Conservation (phyloP, 2,888 invertebrate species). For the Drosophila peninsularis region DNA sequence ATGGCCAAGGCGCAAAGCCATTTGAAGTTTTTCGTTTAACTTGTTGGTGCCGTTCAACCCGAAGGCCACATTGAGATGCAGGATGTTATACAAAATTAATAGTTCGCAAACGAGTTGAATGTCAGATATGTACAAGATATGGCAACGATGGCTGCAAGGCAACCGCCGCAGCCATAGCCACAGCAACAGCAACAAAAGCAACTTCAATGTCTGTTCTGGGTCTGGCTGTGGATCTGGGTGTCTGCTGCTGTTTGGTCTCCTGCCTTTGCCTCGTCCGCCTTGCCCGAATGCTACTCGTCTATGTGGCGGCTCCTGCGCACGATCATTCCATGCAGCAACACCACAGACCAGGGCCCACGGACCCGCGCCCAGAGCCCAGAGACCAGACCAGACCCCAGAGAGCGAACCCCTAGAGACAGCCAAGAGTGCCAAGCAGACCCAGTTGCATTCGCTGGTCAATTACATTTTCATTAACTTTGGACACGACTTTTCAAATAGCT, state of each 20-base stretch:
- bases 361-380: slow-evolving; percentile 22
- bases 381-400: slow-evolving; percentile 3
- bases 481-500: slow-evolving; percentile 85
- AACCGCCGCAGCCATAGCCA: slow-evolving; percentile 18
- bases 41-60: slow-evolving; percentile 55
- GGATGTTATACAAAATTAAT: slow-evolving; percentile 81
- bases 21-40: slow-evolving; percentile 41
- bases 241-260: slow-evolving; percentile 42
- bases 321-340: slow-evolving; percentile 54
- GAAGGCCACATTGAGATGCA: slow-evolving; percentile 77
- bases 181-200: slow-evolving; percentile 18
- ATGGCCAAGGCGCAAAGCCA: slow-evolving; percentile 30
- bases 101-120: slow-evolving; percentile 81
- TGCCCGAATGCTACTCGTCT: slow-evolving; percentile 35
- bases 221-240: slow-evolving; percentile 29
- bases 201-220: slow-evolving; percentile 25
- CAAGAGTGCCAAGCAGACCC: slow-evolving; percentile 50
- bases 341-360: slow-evolving; percentile 23
- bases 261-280: slow-evolving; percentile 2
- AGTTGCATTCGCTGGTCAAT: slow-evolving; percentile 84
- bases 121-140: slow-evolving; percentile 75
- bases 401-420: slow-evolving; percentile 27
- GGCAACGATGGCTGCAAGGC: slow-evolving; percentile 61
- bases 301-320: slow-evolving; percentile 48
- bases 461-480: slow-evolving; percentile 85